A percentile compares a stretch with the other conserved stretches of the same genome.
Evolutionary conservation across 2,797 vertebrate species (phyloP).

Genomic region (Heteromormyrus szaboi): DNA sequence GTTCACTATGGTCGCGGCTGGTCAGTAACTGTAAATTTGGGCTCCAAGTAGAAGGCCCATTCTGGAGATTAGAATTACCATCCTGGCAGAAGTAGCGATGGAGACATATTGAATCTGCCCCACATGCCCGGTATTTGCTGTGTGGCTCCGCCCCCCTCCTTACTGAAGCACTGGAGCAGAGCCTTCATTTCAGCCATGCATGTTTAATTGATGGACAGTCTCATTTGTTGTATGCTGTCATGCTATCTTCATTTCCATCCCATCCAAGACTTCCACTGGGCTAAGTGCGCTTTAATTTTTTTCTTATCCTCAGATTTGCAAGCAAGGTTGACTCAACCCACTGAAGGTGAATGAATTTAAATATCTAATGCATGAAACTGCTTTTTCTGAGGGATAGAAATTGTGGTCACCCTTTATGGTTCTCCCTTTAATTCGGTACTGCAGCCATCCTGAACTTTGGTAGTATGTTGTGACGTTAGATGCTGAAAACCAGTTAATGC

Average conservation of each 20-base stretch:
- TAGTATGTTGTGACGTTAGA: not conserved
- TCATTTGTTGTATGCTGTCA: not conserved
- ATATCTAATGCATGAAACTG: not conserved
- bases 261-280: not conserved
- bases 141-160: not conserved
- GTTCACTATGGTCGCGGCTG: not conserved
- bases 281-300: conserved; percentile 17
- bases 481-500: not conserved
- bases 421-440: not conserved
- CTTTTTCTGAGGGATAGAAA: not conserved
- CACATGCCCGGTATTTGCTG: not conserved
- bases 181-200: not conserved
- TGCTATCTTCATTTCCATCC: not conserved
- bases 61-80: not conserved
- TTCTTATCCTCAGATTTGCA: conserved; percentile 65
- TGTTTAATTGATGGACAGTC: not conserved
- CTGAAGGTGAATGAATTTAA: conserved; percentile 62
- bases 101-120: not conserved
- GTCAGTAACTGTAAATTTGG: not conserved
- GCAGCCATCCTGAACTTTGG: not conserved
- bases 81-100: not conserved
- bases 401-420: not conserved
- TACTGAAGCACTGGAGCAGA: not conserved
- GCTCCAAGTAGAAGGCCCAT: not conserved
- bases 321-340: conserved; percentile 70